Evolutionary conservation across 2,888 invertebrate genomes (phyloP), one percentile per base, ranked within the genome.

Genomic region (Rambutsinella grinnellia): DNA sequence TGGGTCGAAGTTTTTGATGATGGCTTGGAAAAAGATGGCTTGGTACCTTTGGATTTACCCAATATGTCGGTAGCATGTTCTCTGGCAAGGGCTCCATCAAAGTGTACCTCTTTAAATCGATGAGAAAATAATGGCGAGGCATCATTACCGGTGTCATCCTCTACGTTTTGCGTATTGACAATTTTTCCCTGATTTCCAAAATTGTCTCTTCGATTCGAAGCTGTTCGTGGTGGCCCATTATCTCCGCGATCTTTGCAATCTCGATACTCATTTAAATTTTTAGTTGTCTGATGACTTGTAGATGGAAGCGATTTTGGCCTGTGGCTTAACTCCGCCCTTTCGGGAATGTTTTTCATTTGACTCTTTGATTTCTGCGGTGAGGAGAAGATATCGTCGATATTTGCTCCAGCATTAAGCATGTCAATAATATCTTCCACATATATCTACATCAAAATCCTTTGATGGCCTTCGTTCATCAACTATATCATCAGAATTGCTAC

Each of bases 41-140:
- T n/a, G 17, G 13, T 13, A 21, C 51, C 21, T 60, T 46, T 49
- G 2, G 58, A n/a, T 49, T 36, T 51, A 5, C 51, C 6, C 47
- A 47, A 6, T 24, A 69, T 51, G 36, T 3, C 46, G 0, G 60
- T 44, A 3, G 68, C 58, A 24, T 27, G 36, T 24, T 69, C 46
- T n/a, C 51, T 49, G 2, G 68, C 68, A 8, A 36, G 28, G 6
- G 17, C 24, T 2, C 60, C 68, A 51, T 69, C 68, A 60, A 60
- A 69, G 24, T 60, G 68, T 13, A 69, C 49, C 28, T 69, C 68
- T 23, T 36, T 60, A 51, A 69, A 69, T 2, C 67, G 67, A 10
- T 17, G n/a, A n/a, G n/a, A n/a, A n/a, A n/a, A n/a, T n/a, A n/a
- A n/a, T n/a, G n/a, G n/a, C n/a, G n/a, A n/a, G n/a, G n/a, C n/a